A percentile compares a stretch with the other conserved stretches of the same genome.
These are phyloP conservation scores for Dolomedes plantarius DNA, from an alignment of 2,888 invertebrate species.

Conservation along the genomic window DNA sequence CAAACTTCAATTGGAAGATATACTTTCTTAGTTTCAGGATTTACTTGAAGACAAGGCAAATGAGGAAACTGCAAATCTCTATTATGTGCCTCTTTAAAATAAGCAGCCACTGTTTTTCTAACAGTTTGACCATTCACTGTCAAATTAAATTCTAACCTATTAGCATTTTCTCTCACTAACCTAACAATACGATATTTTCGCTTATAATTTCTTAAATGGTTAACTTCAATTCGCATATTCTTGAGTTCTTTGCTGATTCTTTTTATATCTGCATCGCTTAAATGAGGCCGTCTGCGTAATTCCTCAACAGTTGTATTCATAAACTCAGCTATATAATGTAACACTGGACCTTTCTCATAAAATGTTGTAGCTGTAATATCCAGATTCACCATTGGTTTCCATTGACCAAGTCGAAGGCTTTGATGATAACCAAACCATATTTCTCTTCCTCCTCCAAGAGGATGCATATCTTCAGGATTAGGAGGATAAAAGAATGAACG, in stretches of 20 bases:
- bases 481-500: slow-evolving; percentile 66
- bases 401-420: slow-evolving; percentile 66
- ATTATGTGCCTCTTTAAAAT: slow-evolving; percentile 53
- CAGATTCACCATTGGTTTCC: slow-evolving; percentile 70
- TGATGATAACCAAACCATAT: slow-evolving; percentile 73
- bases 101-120: slow-evolving; percentile 44
- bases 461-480: slow-evolving; percentile 24
- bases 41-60: slow-evolving; percentile 71
- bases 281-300: neutral
- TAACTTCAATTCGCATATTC: slow-evolving; percentile 75
- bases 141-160: slow-evolving; percentile 30
- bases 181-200: slow-evolving; percentile 56
- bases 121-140: neutral
- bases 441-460: slow-evolving; percentile 63
- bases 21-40: slow-evolving; percentile 44
- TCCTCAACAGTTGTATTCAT: neutral
- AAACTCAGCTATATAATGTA: slow-evolving; percentile 51
- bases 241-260: slow-evolving; percentile 78
- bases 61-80: slow-evolving; percentile 47
- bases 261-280: slow-evolving; percentile 36
- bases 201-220: slow-evolving; percentile 48
- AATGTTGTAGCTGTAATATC: slow-evolving; percentile 70
- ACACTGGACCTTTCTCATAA: slow-evolving; percentile 40
- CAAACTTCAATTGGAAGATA: slow-evolving; percentile 72
- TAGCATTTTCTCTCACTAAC: slow-evolving; percentile 43